Conservation (phyloP, 2,113 vertebrate species). For the Syngnathoides biaculeatus region DNA sequence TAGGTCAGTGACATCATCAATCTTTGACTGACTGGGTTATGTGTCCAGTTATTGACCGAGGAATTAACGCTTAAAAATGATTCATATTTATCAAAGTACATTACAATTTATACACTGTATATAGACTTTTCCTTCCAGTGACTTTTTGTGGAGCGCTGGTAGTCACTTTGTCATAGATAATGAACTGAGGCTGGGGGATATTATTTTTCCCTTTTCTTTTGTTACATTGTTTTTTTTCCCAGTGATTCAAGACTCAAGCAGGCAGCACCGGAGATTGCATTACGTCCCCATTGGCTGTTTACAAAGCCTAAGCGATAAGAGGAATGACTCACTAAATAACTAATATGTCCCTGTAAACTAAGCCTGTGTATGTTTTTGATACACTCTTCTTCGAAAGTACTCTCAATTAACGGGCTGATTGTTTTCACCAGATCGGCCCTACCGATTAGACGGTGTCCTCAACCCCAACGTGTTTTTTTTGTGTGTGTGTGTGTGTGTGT, state of each 20-base stretch:
- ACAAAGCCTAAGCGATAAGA: conserved; percentile 68
- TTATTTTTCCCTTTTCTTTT: conserved; percentile 16
- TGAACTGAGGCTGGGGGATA: conserved; percentile 23
- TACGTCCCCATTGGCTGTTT: conserved; percentile 69
- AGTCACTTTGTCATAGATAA: conserved; percentile 43
- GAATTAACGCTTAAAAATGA: no score
- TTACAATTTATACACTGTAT: conserved; percentile 9
- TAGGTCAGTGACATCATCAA: no score
- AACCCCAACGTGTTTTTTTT: background rate
- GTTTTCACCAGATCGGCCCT: conserved; percentile 63
- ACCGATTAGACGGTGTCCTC: conserved; percentile 54
- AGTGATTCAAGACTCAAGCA: conserved; percentile 51
- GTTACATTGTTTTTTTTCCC: conserved; percentile 2
- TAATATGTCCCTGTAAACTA: conserved; percentile 54
- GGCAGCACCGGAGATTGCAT: conserved; percentile 61
- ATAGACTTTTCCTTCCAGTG: conserved; percentile 17
- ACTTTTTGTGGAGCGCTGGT: conserved; percentile 20
- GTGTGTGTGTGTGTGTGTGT: background rate
- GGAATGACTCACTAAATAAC: conserved; percentile 71
- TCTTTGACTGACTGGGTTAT: no score
- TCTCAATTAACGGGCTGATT: conserved; percentile 73
- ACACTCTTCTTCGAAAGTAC: conserved; percentile 60
- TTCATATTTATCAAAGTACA: no score
- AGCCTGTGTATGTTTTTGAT: conserved; percentile 30
- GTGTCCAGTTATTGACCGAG: no score